Percentiles rank a stretch among this genome's conserved stretches.
These are phyloP conservation scores for Agapostemon virescens DNA, from an alignment of 2,888 invertebrate genomes.

Conservation along the genomic window DNA sequence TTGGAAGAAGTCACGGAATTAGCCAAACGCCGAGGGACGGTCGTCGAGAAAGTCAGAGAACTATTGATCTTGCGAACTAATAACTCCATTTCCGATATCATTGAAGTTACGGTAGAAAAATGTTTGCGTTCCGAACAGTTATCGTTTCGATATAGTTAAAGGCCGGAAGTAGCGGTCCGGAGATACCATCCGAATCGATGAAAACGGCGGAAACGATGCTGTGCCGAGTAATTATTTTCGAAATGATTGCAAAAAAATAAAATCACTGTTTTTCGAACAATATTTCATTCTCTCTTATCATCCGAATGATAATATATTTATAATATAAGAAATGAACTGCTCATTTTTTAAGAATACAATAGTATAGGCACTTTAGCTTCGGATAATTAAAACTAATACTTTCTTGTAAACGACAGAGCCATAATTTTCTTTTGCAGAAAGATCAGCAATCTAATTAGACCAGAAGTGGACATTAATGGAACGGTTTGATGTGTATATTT, in stretches of 20 bases:
- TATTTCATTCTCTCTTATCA: background rate
- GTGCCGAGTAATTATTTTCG: constrained; percentile 37
- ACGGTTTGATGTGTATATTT: no score
- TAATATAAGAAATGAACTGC: background rate
- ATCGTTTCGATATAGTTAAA: constrained; percentile 27
- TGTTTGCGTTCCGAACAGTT: constrained; percentile 14
- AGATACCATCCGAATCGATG: constrained; percentile 18
- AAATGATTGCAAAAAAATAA: constrained; percentile 14
- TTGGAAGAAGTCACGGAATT: background rate
- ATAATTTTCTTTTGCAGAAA: no score
- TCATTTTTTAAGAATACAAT: background rate
- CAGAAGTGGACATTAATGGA: no score
- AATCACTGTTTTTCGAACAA: background rate
- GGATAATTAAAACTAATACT: background rate
- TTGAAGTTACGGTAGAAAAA: constrained; percentile 11
- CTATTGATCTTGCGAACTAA: constrained; percentile 24
- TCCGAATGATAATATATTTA: no score
- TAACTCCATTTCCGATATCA: constrained; percentile 16
- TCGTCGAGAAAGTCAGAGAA: background rate
- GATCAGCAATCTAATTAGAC: no score
- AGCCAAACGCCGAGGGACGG: background rate
- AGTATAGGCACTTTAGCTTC: background rate
- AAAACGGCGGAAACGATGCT: background rate
- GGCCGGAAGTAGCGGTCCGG: background rate
- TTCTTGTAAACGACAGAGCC: no score